Base-by-base conservation (phyloP, 2,797 vertebrate genomes). In the Clamator glandarius region DNA sequence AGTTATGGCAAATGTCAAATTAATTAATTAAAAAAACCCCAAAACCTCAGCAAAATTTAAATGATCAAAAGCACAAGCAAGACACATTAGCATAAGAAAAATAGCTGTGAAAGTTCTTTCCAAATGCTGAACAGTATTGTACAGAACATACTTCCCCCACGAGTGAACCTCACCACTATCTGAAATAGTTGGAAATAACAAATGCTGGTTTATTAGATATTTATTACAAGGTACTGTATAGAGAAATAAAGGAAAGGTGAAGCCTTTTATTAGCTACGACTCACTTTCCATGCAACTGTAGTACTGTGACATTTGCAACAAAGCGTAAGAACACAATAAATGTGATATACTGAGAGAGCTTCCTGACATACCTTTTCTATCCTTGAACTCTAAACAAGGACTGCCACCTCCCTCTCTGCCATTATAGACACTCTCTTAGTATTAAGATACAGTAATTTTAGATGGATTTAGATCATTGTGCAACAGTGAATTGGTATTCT, bases 361-460 rank as follows among this genome's bases (percentile, higher is more conserved):
- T 87, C 62, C 92, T 83, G 55, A 89, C 77, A 67, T 85, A 63
- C 62, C 72, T 93, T 95, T 95, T 84, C 89, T 94, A 89, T 83
- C 95, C 92, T 94, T 96, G 94, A 96, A 95, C 93, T 91, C 95
- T 72, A 96, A 95, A 92, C 91, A 96, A 96, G 84, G 93, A 92
- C 91, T 96, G 29, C 76, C 89, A 57, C 62, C 68, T 95, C 61
- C 31, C 52, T 82, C 82, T 83, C 70, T 91, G 80, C 79, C 44
- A 28, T 85, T 88, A 82, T 0, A 94, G 69, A 80, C 79, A 84
- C 23, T 17, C 35, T 70, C 75, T 46, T 90, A 93, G 64, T 90
- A 95, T 90, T 92, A 87, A 95, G 94, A 95, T 84, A 59, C 39
- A 89, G 68, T 90, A 59, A 94, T 95, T 94, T 83, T 55, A 92